These are phyloP conservation scores for Lordiphosa clarofinis DNA, from an alignment of 1,140 invertebrate genomes.

Conservation along the genomic window DNA sequence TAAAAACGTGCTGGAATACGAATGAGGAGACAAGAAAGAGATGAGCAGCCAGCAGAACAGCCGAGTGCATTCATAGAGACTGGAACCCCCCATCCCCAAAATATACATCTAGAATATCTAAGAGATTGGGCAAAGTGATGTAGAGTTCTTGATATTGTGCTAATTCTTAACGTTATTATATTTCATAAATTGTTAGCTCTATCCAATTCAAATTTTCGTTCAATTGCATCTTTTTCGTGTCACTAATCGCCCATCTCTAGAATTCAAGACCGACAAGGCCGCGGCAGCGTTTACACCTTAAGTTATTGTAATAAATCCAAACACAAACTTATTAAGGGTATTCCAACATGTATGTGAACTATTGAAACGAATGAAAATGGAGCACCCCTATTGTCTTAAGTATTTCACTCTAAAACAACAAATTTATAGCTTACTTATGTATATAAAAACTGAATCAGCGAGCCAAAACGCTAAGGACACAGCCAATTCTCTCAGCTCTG, in stretches of 20 bases:
- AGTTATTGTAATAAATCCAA: constrained; percentile 43
- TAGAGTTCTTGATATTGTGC: too few species aligned
- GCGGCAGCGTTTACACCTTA: constrained; percentile 51
- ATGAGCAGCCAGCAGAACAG: constrained; percentile 6
- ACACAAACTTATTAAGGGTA: constrained; percentile 21
- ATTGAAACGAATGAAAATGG: constrained; percentile 13
- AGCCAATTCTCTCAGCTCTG: constrained; percentile 8
- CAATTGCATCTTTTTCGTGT: too few species aligned
- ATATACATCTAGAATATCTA: constrained; percentile 14
- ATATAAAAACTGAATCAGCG: constrained; percentile 28
- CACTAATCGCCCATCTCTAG: too few species aligned
- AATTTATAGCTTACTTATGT: constrained; percentile 50
- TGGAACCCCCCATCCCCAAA: constrained; percentile 20
- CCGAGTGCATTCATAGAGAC: constrained; percentile 42
- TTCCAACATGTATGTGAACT: constrained; percentile 19
- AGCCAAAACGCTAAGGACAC: too few species aligned
- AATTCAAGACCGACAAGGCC: constrained; percentile 38
- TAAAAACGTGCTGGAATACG: constrained; percentile 93
- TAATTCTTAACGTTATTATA: too few species aligned
- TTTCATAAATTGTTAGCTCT: too few species aligned
- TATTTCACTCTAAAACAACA: constrained; percentile 56
- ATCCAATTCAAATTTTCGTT: too few species aligned
- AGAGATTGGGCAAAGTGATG: too few species aligned
- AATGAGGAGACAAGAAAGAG: constrained; percentile 50
- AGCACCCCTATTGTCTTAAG: constrained; percentile 51